phyloP scores from a whole-genome alignment of 2,888 invertebrate species.

The Lepetodrilus schrolli region DNA sequence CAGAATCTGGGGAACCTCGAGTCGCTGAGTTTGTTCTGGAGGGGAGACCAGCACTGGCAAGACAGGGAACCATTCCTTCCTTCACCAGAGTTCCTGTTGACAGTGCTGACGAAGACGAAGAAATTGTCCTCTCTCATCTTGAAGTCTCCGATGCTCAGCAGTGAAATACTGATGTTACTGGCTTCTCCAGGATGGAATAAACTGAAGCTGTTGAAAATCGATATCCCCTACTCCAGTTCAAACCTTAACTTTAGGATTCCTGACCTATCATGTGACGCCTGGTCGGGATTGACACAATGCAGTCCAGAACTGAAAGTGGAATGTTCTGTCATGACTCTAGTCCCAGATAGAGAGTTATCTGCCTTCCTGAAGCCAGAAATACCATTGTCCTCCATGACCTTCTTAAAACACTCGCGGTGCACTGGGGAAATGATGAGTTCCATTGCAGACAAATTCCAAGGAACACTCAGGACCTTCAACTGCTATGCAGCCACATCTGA shows the following conservation, averaged over 20 bases:
- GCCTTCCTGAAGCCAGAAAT: conserved; percentile 59
- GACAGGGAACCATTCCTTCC: conserved; percentile 59
- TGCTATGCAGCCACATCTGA: conserved; percentile 51
- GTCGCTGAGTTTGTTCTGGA: conserved; percentile 58
- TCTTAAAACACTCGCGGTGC: conserved; percentile 56
- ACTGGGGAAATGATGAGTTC: conserved; percentile 46
- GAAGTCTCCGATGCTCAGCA: conserved; percentile 60
- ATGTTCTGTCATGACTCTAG: conserved; percentile 52
- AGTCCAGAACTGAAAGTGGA: conserved; percentile 59
- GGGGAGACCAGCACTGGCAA: conserved; percentile 54
- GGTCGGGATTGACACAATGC: conserved; percentile 48
- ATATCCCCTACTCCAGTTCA: conserved; percentile 52
- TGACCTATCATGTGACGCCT: conserved; percentile 46
- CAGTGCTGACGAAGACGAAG: conserved; percentile 46
- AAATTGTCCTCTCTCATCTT: conserved; percentile 54
- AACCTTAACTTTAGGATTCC: conserved; percentile 45
- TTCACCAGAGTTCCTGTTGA: conserved; percentile 36
- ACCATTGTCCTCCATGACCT: conserved; percentile 52
- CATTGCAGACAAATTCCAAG: conserved; percentile 49
- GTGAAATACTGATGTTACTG: conserved; percentile 51
- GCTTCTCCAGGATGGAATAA: conserved; percentile 45
- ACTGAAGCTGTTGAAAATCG: conserved; percentile 51
- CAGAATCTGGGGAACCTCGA: conserved; percentile 55
- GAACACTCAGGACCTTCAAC: conserved; percentile 51
- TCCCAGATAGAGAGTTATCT: conserved; percentile 54